phyloP scores from a whole-genome alignment of 2,113 vertebrate genomes.

The Fregetta grallaria region DNA sequence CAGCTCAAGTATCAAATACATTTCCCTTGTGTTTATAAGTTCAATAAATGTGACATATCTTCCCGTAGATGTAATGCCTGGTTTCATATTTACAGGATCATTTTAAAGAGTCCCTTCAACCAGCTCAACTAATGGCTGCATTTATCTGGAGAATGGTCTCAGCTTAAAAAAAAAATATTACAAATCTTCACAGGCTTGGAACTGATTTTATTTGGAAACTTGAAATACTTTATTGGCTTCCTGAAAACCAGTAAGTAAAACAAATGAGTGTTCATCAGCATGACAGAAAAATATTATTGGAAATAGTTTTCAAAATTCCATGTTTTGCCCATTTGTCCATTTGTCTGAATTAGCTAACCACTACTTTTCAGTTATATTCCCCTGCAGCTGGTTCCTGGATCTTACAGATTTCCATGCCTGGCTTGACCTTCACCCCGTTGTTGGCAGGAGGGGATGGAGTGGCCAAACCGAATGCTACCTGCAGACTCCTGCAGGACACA shows the following conservation, averaged over 20 bases:
- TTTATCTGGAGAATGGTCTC: neutral
- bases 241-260: neutral
- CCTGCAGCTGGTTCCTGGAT: neutral
- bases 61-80: neutral
- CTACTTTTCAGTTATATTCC: neutral
- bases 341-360: neutral
- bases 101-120: neutral
- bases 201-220: neutral
- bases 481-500: neutral
- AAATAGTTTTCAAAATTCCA: neutral
- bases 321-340: neutral
- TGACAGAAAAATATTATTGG: neutral
- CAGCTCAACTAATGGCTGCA: neutral
- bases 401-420: neutral
- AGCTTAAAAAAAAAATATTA: neutral
- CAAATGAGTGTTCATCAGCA: neutral
- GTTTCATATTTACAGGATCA: neutral
- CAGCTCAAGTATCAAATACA: neutral
- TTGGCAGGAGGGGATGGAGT: neutral
- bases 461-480: neutral
- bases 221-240: neutral
- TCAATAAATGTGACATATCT: neutral
- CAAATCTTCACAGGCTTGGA: neutral
- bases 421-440: fast-evolving
- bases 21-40: neutral